Conservation (phyloP, 2,113 vertebrate species). For the Hemibagrus wyckioides region DNA sequence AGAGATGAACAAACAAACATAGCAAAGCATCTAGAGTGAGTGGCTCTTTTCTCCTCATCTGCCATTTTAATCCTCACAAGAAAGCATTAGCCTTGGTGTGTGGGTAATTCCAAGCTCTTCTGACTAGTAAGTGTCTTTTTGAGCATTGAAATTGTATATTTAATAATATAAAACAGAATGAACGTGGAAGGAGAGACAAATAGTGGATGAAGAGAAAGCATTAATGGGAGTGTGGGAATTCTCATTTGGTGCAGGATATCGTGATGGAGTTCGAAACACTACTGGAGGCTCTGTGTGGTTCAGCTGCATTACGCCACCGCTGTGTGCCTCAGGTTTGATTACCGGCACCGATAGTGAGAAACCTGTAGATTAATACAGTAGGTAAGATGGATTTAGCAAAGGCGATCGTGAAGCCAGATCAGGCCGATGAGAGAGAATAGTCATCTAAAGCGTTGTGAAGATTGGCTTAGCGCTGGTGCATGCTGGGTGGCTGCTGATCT, state of each 20-base stretch:
- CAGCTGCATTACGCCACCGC: slow-evolving; percentile 44
- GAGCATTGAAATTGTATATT: slow-evolving; percentile 33
- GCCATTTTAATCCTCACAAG: slow-evolving; percentile 39
- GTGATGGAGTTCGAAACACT: slow-evolving; percentile 46
- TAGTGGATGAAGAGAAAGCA: slow-evolving; percentile 23
- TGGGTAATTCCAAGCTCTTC: slow-evolving; percentile 40
- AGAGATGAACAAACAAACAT: slow-evolving; percentile 43
- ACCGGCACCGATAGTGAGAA: slow-evolving; percentile 47
- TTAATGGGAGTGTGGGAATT: slow-evolving; percentile 34
- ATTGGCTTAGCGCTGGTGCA: slow-evolving; percentile 54
- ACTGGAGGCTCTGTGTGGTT: slow-evolving; percentile 33
- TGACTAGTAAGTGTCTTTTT: slow-evolving; percentile 30
- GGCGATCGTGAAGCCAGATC: slow-evolving; percentile 46
- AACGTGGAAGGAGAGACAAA: slow-evolving; percentile 25
- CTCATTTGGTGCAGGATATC: slow-evolving; percentile 48
- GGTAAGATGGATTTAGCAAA: slow-evolving; percentile 56
- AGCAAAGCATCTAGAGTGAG: slow-evolving; percentile 30
- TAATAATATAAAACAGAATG: slow-evolving; percentile 36
- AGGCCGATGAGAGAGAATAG: slow-evolving; percentile 47
- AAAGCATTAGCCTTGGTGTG: slow-evolving; percentile 24
- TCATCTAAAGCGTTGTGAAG: slow-evolving; percentile 42
- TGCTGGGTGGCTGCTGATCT: slow-evolving; percentile 46
- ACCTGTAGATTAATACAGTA: slow-evolving; percentile 58
- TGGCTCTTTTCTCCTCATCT: slow-evolving; percentile 26
- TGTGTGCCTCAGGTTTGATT: slow-evolving; percentile 53